Evolutionary conservation across 2,113 vertebrate species (phyloP), one percentile per base, ranked within the genome.

Genomic region (Lepisosteus oculatus): DNA sequence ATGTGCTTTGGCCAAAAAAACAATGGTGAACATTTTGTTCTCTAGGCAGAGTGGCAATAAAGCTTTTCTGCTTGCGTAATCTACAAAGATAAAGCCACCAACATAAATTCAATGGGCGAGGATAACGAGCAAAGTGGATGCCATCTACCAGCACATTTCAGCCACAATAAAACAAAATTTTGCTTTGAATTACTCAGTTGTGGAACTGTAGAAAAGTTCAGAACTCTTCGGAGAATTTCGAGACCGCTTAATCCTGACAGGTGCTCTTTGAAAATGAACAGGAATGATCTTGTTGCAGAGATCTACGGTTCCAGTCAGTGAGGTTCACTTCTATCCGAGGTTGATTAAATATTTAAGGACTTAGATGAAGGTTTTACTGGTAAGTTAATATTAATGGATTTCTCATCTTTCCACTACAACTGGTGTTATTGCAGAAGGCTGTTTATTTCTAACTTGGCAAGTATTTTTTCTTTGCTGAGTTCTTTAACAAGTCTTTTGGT

Each of bases 331-430:
- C 86, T 85, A 85, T 90, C 88, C 88, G 85, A 85, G 79, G 80
- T 82, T 80, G 81, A 87, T 92, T 89, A 92, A 91, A 91, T 89
- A 92, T 92, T 92, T 86, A 92, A 76, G 80, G 80, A 69, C 77
- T 80, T 83, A 81, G 86, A 89, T 86, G 84, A 86, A 89, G 88
- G 85, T 85, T 87, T 90, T 79, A n/a, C 80, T 80, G 80, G 87
- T 84, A 84, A 90, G 87, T 90, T 88, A 90, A 90, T 90, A 90
- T 91, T 90, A 86, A 91, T 90, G 85, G 80, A 71, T 90, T 83
- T 85, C 89, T 90, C 89, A 77, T 89, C 87, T 91, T 91, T 90
- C 89, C 79, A 76, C 80, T 85, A 84, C 77, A 78, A 82, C 79
- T 85, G 81, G 79, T 80, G 74, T 76, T 76, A 68, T 80, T 71